Conservation (phyloP, 2,797 vertebrate genomes). For the Knipowitschia caucasica region DNA sequence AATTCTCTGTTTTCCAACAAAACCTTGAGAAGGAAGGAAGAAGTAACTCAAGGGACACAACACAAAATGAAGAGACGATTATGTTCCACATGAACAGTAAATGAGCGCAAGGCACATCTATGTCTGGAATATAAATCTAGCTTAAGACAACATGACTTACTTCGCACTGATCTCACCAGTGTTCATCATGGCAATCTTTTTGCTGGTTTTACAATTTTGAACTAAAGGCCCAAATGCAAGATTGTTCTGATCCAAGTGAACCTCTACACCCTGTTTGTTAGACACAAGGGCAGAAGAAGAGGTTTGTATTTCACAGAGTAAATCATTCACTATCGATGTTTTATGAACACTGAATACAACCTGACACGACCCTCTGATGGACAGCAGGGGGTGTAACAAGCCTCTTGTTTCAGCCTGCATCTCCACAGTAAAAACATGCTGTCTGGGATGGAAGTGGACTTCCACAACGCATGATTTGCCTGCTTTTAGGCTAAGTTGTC, state of each 20-base stretch:
- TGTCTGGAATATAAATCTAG: background rate
- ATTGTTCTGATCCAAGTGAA: constrained; percentile 80
- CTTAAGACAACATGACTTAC: constrained; percentile 49
- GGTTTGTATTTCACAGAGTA: background rate
- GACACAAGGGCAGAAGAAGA: background rate
- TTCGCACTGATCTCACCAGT: constrained; percentile 79
- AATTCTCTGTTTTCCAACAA: constrained; percentile 77
- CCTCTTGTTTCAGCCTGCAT: constrained; percentile 78
- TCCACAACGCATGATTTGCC: constrained; percentile 73
- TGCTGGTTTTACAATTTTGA: constrained; percentile 67
- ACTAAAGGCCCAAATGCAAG: constrained; percentile 83
- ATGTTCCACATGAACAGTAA: too few relatives aligned
- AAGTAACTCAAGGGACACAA: background rate
- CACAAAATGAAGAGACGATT: background rate
- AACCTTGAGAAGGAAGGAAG: constrained; percentile 71
- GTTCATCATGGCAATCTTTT: constrained; percentile 77
- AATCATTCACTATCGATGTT: background rate
- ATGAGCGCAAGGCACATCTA: background rate
- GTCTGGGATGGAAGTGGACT: constrained; percentile 76
- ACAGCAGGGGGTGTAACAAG: constrained; percentile 76
- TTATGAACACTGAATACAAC: constrained; percentile 15
- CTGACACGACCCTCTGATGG: constrained; percentile 82
- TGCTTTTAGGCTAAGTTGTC: constrained; percentile 71
- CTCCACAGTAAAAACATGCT: constrained; percentile 77
- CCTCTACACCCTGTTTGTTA: constrained; percentile 63